Conservation (phyloP, 2,113 vertebrate genomes). For the Piaya cayana region DNA sequence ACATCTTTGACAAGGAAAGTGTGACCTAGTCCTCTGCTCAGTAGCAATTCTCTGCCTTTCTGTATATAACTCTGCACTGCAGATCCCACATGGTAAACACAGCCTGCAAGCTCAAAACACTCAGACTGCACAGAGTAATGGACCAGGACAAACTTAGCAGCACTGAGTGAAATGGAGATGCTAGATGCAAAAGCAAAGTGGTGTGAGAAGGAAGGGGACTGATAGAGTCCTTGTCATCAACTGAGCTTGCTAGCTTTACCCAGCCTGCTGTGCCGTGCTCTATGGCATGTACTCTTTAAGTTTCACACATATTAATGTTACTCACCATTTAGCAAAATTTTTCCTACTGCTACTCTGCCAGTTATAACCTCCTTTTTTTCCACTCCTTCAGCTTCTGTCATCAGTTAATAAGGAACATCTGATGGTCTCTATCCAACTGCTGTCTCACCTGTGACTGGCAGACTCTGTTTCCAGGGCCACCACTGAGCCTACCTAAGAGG, state of each 20-base stretch:
- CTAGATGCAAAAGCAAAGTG: not conserved
- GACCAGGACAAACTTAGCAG: not conserved
- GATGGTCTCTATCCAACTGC: not conserved
- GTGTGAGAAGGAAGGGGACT: not conserved
- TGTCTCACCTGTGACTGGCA: not conserved
- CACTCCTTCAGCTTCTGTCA: not conserved
- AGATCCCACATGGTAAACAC: not conserved
- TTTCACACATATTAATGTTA: not conserved
- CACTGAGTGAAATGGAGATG: not conserved
- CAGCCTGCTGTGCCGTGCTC: not conserved
- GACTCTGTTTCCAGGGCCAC: not conserved
- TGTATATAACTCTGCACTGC: not conserved
- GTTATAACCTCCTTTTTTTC: not conserved
- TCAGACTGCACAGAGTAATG: not conserved
- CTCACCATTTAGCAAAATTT: not conserved
- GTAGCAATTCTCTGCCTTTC: not conserved
- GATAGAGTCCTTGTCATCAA: not conserved
- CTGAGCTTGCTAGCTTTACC: not conserved
- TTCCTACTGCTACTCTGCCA: not conserved
- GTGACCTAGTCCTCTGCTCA: not conserved
- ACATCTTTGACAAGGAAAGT: not conserved
- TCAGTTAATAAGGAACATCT: not conserved
- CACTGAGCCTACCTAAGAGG: not conserved
- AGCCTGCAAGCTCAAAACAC: not conserved
- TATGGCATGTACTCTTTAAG: not conserved